A percentile compares a stretch with the other conserved stretches of the same genome.
phyloP scores from a whole-genome alignment of 2,113 vertebrate genomes.

The Muntiacus reevesi region DNA sequence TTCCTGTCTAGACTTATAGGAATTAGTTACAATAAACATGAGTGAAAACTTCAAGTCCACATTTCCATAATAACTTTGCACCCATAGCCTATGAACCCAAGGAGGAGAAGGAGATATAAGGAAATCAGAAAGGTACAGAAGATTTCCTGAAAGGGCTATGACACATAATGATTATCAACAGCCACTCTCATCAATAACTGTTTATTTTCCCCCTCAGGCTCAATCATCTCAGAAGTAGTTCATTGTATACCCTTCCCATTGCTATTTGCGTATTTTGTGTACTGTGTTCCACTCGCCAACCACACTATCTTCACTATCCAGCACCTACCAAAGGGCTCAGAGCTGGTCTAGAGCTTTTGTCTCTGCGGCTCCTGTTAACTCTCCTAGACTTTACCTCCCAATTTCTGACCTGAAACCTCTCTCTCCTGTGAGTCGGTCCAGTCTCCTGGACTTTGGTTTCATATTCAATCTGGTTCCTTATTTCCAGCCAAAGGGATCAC shows the following conservation, averaged over 20 bases:
- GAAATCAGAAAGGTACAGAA: neutral
- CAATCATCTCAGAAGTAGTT: neutral
- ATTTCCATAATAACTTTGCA: neutral
- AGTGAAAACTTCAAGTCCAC: neutral
- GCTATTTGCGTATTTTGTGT: neutral
- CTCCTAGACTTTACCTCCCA: neutral
- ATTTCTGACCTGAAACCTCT: neutral
- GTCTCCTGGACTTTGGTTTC: neutral
- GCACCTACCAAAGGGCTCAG: neutral
- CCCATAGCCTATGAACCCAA: neutral
- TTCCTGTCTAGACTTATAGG: neutral
- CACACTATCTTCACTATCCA: neutral
- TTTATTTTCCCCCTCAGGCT: neutral
- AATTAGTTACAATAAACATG: neutral
- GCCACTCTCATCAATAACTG: neutral
- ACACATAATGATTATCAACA: neutral
- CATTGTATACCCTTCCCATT: neutral
- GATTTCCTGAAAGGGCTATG: neutral
- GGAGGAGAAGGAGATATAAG: neutral
- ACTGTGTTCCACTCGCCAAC: too few species aligned
- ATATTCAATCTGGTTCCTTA: neutral
- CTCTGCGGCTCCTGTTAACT: neutral
- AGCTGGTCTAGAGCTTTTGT: neutral
- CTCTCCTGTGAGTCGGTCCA: neutral
- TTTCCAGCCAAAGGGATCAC: neutral